Evolutionary conservation across 2,797 vertebrate genomes (phyloP), one percentile per base, ranked within the genome.

Genomic region (Periophthalmus magnuspinnatus): DNA sequence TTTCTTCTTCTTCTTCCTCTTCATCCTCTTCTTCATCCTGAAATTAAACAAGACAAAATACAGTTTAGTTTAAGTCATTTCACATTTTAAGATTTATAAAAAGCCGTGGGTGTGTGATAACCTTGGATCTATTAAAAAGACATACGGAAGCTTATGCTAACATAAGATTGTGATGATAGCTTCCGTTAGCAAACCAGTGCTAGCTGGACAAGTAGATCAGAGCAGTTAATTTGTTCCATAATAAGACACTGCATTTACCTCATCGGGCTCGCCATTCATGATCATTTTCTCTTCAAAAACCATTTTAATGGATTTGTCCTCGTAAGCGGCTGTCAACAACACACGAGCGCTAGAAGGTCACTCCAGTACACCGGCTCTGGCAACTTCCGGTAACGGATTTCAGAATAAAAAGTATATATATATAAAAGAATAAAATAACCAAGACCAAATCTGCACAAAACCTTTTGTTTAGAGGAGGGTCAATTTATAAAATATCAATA

Each of bases 231-330:
- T 47, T 22, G 1, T 22, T 0, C 4, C 34, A 4, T 59, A 52
- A 47, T 2, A 16, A 5, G 6, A 28, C 8, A 50, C 32, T 9
- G 13, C 52, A 64, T 78, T 74, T 7, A 91, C 91, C 64, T 92
- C 90, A 0, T 93, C 92, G 11, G 94, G 93, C 36, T 93, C 93
- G 77, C 93, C 93, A 74, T 92, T 93, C 58, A 67, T 47, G 52
- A 93, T 91, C 91, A 89, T 90, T 81, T 94, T 93, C 64, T 94
- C 89, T 55, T 93, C 94, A 22, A 89, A 88, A 76, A 92, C 93
- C 94, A 94, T 94, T 65, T 62, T 84, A 17, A 0, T 6, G 32
- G 1, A 62, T 6, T 67, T 79, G 79, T 79, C 59, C 82, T 74
- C 50, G 68, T 32, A 16, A 24, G 21, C 66, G 65, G 75, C 71